Percentiles rank a stretch among this genome's conserved stretches.
These are phyloP conservation scores for Melanogrammus aeglefinus DNA, from an alignment of 2,797 vertebrate species.

Conservation along the genomic window DNA sequence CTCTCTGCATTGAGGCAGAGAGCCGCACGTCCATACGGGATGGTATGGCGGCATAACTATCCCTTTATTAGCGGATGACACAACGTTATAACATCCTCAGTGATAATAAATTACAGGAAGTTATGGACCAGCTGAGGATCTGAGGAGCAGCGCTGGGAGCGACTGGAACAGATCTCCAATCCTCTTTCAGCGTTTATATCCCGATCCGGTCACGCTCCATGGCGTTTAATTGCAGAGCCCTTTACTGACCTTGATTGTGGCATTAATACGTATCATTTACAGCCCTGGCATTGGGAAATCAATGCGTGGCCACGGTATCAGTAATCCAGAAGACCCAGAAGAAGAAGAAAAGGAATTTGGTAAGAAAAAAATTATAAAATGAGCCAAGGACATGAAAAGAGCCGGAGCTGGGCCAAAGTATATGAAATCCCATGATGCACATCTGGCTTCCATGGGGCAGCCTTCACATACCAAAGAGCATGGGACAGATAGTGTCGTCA, in stretches of 20 bases:
- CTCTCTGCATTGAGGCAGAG: neutral
- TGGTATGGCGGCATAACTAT: neutral
- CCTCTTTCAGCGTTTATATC: neutral
- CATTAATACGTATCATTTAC: neutral
- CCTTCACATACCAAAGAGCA: constrained; percentile 46
- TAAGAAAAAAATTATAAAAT: neutral
- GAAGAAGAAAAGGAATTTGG: neutral
- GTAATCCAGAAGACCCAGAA: neutral
- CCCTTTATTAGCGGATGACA: neutral
- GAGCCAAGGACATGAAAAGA: constrained; percentile 6
- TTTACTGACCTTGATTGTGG: neutral
- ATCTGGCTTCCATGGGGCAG: constrained; percentile 32
- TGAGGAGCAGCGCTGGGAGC: neutral
- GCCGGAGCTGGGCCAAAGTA: neutral
- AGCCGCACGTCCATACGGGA: neutral
- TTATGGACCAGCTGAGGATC: neutral
- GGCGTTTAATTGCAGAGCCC: neutral
- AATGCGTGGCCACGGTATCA: neutral
- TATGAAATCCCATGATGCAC: constrained; percentile 25
- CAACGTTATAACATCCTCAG: neutral
- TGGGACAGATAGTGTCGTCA: constrained; percentile 22
- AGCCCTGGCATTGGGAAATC: neutral
- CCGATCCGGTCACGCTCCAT: neutral
- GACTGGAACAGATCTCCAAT: neutral
- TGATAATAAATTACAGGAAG: neutral